These are phyloP conservation scores for Eumaeus atala DNA, from an alignment of 1,140 invertebrate genomes.

Conservation along the genomic window DNA sequence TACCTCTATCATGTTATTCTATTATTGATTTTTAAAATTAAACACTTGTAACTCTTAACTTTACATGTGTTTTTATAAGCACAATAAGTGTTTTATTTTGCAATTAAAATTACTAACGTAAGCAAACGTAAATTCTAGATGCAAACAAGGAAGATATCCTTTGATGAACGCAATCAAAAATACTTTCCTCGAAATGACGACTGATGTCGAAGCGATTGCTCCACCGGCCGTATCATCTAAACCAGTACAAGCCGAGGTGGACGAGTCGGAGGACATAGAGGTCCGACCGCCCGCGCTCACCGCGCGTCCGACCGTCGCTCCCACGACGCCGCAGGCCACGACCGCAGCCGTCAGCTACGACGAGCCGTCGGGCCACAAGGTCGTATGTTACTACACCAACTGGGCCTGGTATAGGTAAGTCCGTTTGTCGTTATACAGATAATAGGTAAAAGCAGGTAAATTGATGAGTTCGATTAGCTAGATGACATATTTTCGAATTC, in stretches of 20 bases:
- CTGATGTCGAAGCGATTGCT: conserved; percentile 18
- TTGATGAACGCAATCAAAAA: conserved; percentile 81
- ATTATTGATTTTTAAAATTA: too few species aligned
- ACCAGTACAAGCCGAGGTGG: conserved; percentile 39
- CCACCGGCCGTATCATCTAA: conserved; percentile 14
- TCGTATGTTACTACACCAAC: conserved; percentile 95
- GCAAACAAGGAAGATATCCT: conserved; percentile 84
- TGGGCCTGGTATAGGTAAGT: conserved; percentile 90
- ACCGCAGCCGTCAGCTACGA: conserved; percentile 17
- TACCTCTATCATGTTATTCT: too few species aligned
- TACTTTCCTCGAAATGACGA: conserved; percentile 73
- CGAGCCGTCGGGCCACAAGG: conserved; percentile 76
- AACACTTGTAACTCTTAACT: too few species aligned
- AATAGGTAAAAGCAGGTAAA: too few species aligned
- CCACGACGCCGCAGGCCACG: conserved; percentile 27
- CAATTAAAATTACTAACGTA: too few species aligned
- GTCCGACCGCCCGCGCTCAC: conserved; percentile 38
- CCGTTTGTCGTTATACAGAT: too few species aligned
- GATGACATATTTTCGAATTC: too few species aligned
- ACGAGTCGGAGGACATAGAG: conserved; percentile 59
- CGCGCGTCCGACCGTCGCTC: conserved; percentile 12
- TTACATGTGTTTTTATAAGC: too few species aligned
- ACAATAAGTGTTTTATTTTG: too few species aligned
- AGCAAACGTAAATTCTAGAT: conserved; percentile 54
- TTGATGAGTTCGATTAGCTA: too few species aligned